phyloP scores from a whole-genome alignment of 2,113 vertebrate species.

The Ammospiza nelsoni region DNA sequence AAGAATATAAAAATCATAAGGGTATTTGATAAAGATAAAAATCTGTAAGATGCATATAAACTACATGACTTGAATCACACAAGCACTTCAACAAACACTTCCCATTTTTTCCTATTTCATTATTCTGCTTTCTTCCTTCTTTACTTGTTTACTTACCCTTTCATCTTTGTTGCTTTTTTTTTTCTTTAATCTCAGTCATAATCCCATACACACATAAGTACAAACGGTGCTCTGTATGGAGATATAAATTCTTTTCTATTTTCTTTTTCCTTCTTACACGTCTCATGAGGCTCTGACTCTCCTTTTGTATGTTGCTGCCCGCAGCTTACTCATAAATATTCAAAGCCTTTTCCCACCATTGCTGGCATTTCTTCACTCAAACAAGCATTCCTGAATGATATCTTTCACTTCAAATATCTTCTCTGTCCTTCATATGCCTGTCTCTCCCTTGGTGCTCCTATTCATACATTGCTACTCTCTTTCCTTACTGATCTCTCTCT shows the following conservation, averaged over 20 bases:
- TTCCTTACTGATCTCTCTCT: background rate
- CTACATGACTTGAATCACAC: background rate
- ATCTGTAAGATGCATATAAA: background rate
- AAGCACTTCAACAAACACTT: background rate
- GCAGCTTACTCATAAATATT: slow-evolving; percentile 29
- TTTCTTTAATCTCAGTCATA: background rate
- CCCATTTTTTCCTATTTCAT: background rate
- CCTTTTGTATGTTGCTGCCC: background rate
- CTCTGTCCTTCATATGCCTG: background rate
- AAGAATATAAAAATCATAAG: background rate
- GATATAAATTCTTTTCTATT: background rate
- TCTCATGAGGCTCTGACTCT: background rate
- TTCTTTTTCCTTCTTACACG: background rate
- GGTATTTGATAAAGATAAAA: background rate
- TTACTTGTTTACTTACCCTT: background rate
- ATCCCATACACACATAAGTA: background rate
- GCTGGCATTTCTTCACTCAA: background rate
- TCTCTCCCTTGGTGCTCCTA: background rate
- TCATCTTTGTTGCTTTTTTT: background rate
- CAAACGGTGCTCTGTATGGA: background rate
- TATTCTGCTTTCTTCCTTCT: background rate
- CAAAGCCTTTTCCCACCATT: background rate
- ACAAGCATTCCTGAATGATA: background rate
- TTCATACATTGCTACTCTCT: background rate
- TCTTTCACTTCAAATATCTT: background rate